Conservation (phyloP, 2,113 vertebrate species). For the Cairina moschata region DNA sequence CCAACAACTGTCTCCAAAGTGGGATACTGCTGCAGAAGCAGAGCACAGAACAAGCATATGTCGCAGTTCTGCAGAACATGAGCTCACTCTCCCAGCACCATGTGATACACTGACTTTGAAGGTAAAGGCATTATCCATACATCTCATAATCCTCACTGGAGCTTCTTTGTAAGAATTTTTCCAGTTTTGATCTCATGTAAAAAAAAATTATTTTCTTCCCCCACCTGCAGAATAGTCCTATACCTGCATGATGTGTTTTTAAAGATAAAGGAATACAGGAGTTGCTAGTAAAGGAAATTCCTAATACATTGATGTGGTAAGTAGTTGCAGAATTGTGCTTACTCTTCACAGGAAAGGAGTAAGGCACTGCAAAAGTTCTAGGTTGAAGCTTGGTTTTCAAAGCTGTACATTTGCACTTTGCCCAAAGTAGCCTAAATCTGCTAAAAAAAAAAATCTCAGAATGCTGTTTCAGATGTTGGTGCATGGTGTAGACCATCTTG, state of each 20-base stretch:
- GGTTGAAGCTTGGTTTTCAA: neutral
- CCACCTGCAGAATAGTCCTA: neutral
- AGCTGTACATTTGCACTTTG: neutral
- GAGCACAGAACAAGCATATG: neutral
- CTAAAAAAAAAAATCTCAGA: neutral
- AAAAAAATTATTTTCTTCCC: neutral
- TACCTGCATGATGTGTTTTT: fast-evolving
- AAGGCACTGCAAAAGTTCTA: neutral
- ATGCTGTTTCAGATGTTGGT: neutral
- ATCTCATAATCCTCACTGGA: neutral
- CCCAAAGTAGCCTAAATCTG: neutral
- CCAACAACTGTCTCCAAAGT: neutral
- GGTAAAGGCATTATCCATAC: neutral
- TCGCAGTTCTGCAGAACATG: neutral
- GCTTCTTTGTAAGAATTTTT: neutral
- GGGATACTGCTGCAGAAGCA: neutral
- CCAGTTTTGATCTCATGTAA: fast-evolving
- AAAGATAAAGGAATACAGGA: neutral
- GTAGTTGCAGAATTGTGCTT: neutral
- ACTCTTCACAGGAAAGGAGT: neutral
- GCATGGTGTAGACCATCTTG: neutral
- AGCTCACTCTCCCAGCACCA: neutral
- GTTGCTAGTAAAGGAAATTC: neutral
- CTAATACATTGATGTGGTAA: neutral
- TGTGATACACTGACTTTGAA: neutral